phyloP scores from a whole-genome alignment of 2,113 vertebrate genomes.

The Antechinus flavipes region DNA sequence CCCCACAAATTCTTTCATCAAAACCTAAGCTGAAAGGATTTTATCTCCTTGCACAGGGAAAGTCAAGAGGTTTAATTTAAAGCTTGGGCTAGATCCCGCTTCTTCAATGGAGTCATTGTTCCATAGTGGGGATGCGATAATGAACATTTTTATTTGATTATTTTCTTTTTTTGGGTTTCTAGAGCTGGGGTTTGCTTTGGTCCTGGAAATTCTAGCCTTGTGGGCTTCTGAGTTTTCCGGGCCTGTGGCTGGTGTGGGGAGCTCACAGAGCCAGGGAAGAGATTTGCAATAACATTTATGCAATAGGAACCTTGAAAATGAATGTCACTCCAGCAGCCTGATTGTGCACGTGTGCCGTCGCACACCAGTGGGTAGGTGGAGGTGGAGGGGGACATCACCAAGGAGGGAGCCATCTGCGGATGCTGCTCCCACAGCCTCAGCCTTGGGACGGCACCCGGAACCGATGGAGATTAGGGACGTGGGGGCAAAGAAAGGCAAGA shows the following conservation, averaged over 20 bases:
- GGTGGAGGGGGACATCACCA: neutral
- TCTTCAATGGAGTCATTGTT: slow-evolving; percentile 62
- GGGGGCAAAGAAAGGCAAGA: neutral
- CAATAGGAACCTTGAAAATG: neutral
- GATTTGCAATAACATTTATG: fast-evolving
- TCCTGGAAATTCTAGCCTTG: slow-evolving; percentile 9
- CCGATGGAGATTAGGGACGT: fast-evolving
- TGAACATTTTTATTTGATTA: neutral
- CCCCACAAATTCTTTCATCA: slow-evolving; percentile 45
- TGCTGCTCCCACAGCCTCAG: neutral
- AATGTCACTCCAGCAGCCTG: fast-evolving
- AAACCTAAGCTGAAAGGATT: slow-evolving; percentile 39
- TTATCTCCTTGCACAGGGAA: slow-evolving; percentile 42
- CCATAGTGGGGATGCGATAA: slow-evolving; percentile 52
- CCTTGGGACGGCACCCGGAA: neutral
- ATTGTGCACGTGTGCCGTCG: fast-evolving
- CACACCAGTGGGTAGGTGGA: neutral
- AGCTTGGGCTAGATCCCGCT: slow-evolving; percentile 36
- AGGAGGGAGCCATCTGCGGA: fast-evolving
- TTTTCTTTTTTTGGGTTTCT: neutral
- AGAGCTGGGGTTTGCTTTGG: slow-evolving; percentile 69
- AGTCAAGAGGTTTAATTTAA: slow-evolving; percentile 57
- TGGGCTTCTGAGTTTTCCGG: fast-evolving
- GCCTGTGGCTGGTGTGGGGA: neutral
- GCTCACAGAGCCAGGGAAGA: neutral